Evolutionary conservation across 35 echinoderm and acorn worm species (phyloP), one percentile per base, ranked within the genome.

Genomic region (Patiria miniata): DNA sequence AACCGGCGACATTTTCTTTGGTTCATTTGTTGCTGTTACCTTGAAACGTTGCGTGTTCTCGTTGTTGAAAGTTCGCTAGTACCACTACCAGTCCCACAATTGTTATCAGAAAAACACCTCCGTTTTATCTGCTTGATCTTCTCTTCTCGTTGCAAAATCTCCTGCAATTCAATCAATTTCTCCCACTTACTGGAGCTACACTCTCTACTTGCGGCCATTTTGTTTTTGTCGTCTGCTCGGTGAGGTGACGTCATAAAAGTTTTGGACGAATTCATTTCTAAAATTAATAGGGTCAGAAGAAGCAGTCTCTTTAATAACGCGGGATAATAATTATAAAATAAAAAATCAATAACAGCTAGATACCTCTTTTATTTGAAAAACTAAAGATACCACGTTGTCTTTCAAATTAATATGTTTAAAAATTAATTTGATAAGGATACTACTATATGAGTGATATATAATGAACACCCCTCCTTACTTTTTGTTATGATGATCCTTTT

Each of bases 91-190:
- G 7, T 19, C 51, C 21, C 80, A 39, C 30, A 18, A 17, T 18
- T 30, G 22, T 21, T 82, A n/a, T 82, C 51, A 52, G 6, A 28
- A 18, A 50, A n/a, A 53, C 39, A 82, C 6, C 40, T 18, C 52
- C 51, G 16, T 82, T 34, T 52, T 28, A 82, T 52, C 30, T 52
- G 47, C 32, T 82, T 82, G 18, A 82, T 8, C 32, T 29, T 44
- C 33, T 82, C 21, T 53, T 82, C 50, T 14, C 80, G 80, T 33
- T 52, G 44, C n/a, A 82, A 82, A 82, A 51, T 9, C 40, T 82
- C 40, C 16, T 52, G 80, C 18, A 82, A 57, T 32, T 50, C 51
- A 28, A 29, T 52, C 39, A 82, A 44, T 30, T 28, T 82, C 7
- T 82, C 32, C 80, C 80, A 82, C 1, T 23, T 73, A 47, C 42